These are phyloP conservation scores for Sebastes itinus DNA, from an alignment of 2,797 vertebrate species.

Conservation along the genomic window DNA sequence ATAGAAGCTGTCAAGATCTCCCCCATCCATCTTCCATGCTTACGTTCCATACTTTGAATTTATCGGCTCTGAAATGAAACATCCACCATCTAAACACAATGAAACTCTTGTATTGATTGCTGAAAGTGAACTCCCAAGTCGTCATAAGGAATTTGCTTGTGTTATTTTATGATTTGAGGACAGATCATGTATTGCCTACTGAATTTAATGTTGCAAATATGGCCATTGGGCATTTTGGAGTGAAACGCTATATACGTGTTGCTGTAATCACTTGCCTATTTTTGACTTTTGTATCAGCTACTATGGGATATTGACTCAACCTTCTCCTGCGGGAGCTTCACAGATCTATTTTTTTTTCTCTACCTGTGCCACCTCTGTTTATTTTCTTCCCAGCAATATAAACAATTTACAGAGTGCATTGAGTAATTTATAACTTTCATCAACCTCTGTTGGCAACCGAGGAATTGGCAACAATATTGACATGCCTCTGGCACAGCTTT, in stretches of 20 bases:
- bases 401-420: conserved; percentile 23
- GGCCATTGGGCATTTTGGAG: not conserved
- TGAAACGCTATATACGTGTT: not conserved
- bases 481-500: conserved; percentile 22
- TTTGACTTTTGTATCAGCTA: not conserved
- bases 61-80: not conserved
- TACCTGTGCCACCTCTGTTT: not conserved
- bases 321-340: not conserved
- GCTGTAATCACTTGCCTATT: not conserved
- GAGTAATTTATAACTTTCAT: conserved; percentile 42
- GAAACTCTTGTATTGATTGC: not conserved
- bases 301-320: not conserved
- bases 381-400: conserved; percentile 5
- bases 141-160: not conserved
- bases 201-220: not conserved
- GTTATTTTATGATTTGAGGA: not conserved
- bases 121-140: not conserved
- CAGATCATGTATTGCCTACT: not conserved
- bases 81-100: not conserved
- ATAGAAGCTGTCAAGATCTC: not conserved
- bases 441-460: conserved; percentile 14
- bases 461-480: conserved; percentile 25
- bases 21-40: not conserved
- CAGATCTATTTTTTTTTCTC: not conserved
- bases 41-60: not conserved